Base-by-base conservation (phyloP, 2,888 invertebrate genomes). In the Platerodrilus igneus region DNA sequence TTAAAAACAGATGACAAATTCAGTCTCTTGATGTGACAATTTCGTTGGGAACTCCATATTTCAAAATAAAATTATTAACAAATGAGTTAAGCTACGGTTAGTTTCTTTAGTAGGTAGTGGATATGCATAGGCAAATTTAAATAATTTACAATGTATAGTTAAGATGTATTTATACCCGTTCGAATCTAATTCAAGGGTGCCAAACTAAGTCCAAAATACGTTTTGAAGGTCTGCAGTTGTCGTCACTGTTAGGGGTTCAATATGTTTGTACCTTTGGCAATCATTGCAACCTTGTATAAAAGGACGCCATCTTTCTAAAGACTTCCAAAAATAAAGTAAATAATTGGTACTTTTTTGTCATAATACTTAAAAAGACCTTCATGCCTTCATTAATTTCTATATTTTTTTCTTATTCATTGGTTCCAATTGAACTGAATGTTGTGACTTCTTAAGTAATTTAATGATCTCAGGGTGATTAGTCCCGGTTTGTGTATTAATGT, bases 201-300 rank as follows among this genome's bases (percentile, higher is more conserved):
- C 45, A 7, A 45, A 31, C 2, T 42, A 11, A 20, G 45, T 48
- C 14, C 51, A 41, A 31, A 47, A 23, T 47, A 26, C 30, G 44
- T 45, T 36, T 48, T 23, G 30, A 48, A 51, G 3, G 41, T 43
- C 10, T 16, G 50, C 47, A 23, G 50, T 48, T 17, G 42, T 37
- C 6, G 43, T 50, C 10, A 51, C 37, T 13, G 29, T 23, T 37
- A 51, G 27, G 9, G 47, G 40, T 36, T 48, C 20, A 16, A 19
- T 46, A 9, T 33, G 26, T 37, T 50, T 51, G 35, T 41, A 41
- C 19, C 44, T 29, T 28, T 44, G 51, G 23, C 50, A 52, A 19
- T 48, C 44, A 25, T 44, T 40, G 42, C 50, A 52, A 13, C 31
- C 22, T 41, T 48, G 38, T 10, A 52, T 41, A 39, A 48, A 50